Evolutionary conservation across 2,113 vertebrate genomes (phyloP).

Genomic region (Campylomormyrus numenius): DNA sequence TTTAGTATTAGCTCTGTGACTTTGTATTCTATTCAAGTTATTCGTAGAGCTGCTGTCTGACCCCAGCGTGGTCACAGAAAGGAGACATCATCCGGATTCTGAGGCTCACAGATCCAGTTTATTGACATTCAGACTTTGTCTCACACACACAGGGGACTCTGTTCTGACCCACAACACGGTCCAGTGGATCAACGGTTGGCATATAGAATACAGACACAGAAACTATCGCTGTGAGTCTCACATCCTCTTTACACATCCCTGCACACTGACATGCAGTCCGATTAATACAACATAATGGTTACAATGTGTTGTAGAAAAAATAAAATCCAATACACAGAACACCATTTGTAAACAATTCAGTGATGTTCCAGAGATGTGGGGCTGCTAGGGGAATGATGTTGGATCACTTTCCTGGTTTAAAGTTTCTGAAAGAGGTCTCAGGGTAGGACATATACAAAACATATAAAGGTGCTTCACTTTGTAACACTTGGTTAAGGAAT

Average conservation of each 20-base stretch:
- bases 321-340: not conserved
- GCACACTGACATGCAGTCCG: not conserved
- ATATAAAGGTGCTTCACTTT: not conserved
- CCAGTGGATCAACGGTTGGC: not conserved
- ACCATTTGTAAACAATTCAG: not conserved
- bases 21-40: not conserved
- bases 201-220: not conserved
- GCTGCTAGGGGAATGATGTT: not conserved
- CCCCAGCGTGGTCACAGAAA: slow-evolving; percentile 7
- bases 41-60: not conserved
- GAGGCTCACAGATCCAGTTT: slow-evolving; percentile 54
- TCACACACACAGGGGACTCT: slow-evolving; percentile 8
- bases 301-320: not conserved
- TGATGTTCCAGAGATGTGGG: not conserved
- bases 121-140: slow-evolving; percentile 40
- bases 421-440: not conserved
- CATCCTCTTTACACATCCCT: not conserved
- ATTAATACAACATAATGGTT: not conserved
- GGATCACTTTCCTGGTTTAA: not conserved
- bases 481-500: slow-evolving; percentile 11
- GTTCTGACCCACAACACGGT: not conserved
- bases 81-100: not conserved
- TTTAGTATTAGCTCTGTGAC: not conserved
- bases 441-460: not conserved
- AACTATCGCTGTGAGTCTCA: too few relatives aligned